These are phyloP conservation scores for Artibeus lituratus DNA, from an alignment of 2,797 vertebrate species.

Conservation along the genomic window DNA sequence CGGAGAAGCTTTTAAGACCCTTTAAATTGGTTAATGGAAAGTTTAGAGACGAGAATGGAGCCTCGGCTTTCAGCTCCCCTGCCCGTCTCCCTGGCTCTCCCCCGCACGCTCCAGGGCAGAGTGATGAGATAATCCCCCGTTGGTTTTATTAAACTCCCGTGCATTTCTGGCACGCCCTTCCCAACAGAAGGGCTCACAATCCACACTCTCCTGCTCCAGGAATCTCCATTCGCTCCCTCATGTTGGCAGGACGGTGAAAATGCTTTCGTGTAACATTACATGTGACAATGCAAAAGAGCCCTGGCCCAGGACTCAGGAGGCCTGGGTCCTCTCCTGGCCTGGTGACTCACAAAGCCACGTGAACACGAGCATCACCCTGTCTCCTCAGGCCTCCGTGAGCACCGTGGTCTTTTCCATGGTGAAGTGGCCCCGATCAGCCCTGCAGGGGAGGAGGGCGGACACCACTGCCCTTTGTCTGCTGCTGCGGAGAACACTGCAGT, in stretches of 20 bases:
- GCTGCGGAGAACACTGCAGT: background rate
- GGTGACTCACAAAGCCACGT: background rate
- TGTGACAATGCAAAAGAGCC: background rate
- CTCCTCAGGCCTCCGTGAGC: background rate
- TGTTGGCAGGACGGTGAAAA: background rate
- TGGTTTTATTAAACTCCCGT: slow-evolving; percentile 63
- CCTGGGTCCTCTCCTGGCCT: background rate
- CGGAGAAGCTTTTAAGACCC: slow-evolving; percentile 73
- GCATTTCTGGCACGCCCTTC: slow-evolving; percentile 43
- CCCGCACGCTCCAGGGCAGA: slow-evolving; percentile 48
- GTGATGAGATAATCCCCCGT: slow-evolving; percentile 46
- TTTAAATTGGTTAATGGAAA: slow-evolving; percentile 74
- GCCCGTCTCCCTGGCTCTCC: slow-evolving; percentile 39
- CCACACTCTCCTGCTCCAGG: background rate
- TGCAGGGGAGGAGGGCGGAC: background rate
- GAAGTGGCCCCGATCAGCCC: background rate
- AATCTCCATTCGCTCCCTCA: background rate
- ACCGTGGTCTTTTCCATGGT: background rate
- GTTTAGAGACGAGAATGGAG: slow-evolving; percentile 59
- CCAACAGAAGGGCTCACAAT: slow-evolving; percentile 7
- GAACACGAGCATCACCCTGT: background rate
- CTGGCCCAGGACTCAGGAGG: background rate
- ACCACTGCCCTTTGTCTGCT: background rate
- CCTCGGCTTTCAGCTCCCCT: slow-evolving; percentile 37
- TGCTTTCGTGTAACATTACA: background rate